phyloP scores from a whole-genome alignment of 2,113 vertebrate species.

The Paralichthys olivaceus region DNA sequence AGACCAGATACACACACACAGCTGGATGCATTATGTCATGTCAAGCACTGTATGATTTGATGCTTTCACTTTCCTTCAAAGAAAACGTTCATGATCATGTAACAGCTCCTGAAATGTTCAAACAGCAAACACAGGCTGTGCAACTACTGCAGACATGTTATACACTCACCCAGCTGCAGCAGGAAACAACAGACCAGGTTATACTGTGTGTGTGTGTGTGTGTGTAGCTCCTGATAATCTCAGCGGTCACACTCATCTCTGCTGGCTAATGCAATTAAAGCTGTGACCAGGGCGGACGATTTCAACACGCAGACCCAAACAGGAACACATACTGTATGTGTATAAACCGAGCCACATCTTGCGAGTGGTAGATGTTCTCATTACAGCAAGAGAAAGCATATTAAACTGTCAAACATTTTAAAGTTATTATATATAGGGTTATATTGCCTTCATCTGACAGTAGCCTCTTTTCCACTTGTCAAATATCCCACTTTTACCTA shows the following conservation, averaged over 20 bases:
- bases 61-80: background rate
- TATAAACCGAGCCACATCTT: too few relatives aligned
- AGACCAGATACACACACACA: constrained; percentile 9
- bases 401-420: too few relatives aligned
- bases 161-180: background rate
- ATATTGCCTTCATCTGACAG: too few relatives aligned
- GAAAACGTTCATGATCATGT: background rate
- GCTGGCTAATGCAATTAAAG: constrained; percentile 31
- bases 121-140: background rate
- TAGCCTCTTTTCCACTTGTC: too few relatives aligned
- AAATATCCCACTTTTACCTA: too few relatives aligned
- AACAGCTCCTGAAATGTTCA: background rate
- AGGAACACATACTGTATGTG: background rate
- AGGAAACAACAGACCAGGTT: background rate
- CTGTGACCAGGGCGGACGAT: background rate
- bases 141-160: background rate
- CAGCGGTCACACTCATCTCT: background rate
- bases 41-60: background rate
- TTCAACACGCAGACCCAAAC: background rate
- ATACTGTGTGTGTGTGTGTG: constrained; percentile 2
- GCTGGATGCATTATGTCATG: constrained; percentile 16
- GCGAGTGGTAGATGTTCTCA: too few relatives aligned
- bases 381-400: too few relatives aligned
- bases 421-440: too few relatives aligned
- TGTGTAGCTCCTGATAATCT: constrained; percentile 31